Base-by-base conservation (phyloP, 2,113 vertebrate genomes). In the Hemibagrus wyckioides region DNA sequence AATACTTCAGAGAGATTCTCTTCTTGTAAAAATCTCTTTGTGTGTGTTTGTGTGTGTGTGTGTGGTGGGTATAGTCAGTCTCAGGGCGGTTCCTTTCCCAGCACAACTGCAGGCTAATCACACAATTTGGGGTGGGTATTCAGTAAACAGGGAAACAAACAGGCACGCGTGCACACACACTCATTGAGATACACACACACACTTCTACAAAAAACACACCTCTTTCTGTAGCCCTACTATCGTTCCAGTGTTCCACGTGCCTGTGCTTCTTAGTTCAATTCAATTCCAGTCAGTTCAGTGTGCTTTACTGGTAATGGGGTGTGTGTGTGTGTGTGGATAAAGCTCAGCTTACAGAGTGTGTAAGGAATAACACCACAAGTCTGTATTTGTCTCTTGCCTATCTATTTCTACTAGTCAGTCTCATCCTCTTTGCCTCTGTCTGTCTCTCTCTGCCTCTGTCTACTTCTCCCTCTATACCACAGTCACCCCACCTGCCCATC, bases 41-140 rank as follows among this genome's bases (percentile, higher is more conserved):
- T 6, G 23, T 28, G 33, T n/a, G 28, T 30, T 6, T 63, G 61
- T 28, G 54, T 56, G 1, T 56, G 13, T 56, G 25, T 21, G 23
- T 3, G 57, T 15, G 61, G 4, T 30, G 61, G 61, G 30, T 69
- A 25, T 50, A 17, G 28, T 80, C 30, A 6, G 23, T 61, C 65
- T 39, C 67, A 39, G 83, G 83, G 83, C 83, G 69, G 67, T 15
- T 85, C 54, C 52, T 41, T 85, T 75, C 69, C 52, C 30, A 44
- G 69, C 25, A 57, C 83, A 54, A 52, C 11, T 73, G 25, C 33
- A 84, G 67, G 15, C 83, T 84, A 75, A 75, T 84, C 67, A 44
- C 36, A 44, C 41, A 48, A 65, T 82, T 82, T 50, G 81, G 39
- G 41, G 59, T 65, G 81, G 81, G 81, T 30, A 48, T 65, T 39